A percentile compares a stretch with the other conserved stretches of the same genome.
Conservation (phyloP, 2,113 vertebrate genomes). For the Serinus canaria region DNA sequence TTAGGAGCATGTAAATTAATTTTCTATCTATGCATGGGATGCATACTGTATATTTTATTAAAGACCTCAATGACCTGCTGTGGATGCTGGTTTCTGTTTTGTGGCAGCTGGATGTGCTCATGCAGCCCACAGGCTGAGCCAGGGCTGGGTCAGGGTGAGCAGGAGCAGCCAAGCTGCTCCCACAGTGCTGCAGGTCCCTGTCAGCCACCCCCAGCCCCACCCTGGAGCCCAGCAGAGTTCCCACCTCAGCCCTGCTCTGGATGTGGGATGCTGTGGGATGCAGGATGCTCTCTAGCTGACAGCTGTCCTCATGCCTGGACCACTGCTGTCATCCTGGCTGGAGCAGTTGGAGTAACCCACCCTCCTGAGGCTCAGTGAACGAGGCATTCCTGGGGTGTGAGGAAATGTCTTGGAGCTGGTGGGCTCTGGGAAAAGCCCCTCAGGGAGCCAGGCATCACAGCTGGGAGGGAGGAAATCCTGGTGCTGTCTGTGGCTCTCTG, state of each 20-base stretch:
- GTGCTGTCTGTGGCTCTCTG: not conserved
- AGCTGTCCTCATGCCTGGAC: accelerated
- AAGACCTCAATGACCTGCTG: slow-evolving; percentile 33
- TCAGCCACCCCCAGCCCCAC: not conserved
- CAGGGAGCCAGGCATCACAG: not conserved
- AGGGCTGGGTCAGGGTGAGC: not conserved
- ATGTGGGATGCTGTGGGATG: not conserved
- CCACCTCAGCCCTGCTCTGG: not conserved
- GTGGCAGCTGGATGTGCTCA: accelerated
- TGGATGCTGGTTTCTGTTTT: not conserved
- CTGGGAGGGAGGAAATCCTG: not conserved
- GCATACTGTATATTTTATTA: slow-evolving; percentile 72
- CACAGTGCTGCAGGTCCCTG: accelerated
- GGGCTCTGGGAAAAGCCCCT: not conserved
- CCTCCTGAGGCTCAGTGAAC: accelerated
- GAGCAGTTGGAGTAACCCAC: not conserved
- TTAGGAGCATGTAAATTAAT: slow-evolving; percentile 65
- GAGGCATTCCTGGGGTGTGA: accelerated
- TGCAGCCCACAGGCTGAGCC: not conserved
- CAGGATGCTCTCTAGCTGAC: no score
- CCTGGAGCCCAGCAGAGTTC: not conserved
- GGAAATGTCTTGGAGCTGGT: not conserved
- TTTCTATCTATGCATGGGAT: slow-evolving; percentile 71
- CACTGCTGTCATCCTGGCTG: not conserved
- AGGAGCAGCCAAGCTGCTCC: not conserved